These are phyloP conservation scores for Pygocentrus nattereri DNA, from an alignment of 2,797 vertebrate genomes.

Conservation along the genomic window DNA sequence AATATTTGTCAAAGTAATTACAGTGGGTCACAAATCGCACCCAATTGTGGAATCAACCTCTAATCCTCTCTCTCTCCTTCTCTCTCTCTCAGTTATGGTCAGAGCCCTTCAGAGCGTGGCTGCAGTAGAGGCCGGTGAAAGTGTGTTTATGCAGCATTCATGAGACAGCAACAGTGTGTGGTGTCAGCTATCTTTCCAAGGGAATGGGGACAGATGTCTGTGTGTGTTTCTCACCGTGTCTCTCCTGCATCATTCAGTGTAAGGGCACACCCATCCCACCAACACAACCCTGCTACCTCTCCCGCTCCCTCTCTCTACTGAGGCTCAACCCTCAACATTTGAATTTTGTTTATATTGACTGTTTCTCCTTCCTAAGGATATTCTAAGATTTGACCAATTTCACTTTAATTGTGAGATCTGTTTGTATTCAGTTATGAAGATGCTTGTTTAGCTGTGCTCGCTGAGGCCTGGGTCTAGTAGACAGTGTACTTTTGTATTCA, in stretches of 20 bases:
- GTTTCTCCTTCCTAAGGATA: neutral
- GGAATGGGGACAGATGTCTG: slow-evolving; percentile 47
- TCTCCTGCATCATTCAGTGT: slow-evolving; percentile 36
- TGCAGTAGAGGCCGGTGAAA: slow-evolving; percentile 14
- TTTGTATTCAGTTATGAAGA: neutral
- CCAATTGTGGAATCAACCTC: no score
- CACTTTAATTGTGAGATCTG: neutral
- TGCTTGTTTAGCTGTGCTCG: neutral
- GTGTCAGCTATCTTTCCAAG: slow-evolving; percentile 46
- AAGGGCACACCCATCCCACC: slow-evolving; percentile 2
- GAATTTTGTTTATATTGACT: neutral
- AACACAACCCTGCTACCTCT: neutral
- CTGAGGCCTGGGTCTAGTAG: neutral
- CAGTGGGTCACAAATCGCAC: no score
- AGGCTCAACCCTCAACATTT: neutral
- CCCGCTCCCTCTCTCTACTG: neutral
- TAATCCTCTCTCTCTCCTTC: neutral
- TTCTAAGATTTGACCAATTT: neutral
- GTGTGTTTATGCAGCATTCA: slow-evolving; percentile 54
- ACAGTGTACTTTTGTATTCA: neutral
- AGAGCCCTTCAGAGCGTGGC: neutral
- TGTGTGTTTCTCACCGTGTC: slow-evolving; percentile 10
- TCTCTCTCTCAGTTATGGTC: neutral
- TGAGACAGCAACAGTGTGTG: slow-evolving; percentile 39
- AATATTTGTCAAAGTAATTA: no score